Evolutionary conservation across 2,113 vertebrate genomes (phyloP).

Genomic region (Thunnus thynnus): DNA sequence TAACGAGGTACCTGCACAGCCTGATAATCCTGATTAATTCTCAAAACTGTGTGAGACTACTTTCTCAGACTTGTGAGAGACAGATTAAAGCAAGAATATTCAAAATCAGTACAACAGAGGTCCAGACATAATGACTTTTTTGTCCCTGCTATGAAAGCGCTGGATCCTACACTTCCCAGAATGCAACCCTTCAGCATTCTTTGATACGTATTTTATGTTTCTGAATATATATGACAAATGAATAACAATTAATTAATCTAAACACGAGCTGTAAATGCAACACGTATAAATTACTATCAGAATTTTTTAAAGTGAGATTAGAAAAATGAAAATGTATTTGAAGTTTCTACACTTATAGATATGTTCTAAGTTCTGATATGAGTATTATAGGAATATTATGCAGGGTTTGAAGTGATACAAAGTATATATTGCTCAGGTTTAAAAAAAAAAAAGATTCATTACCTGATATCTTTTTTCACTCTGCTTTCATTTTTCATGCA

Average conservation of each 20-base stretch:
- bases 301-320: too few species aligned
- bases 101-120: background rate
- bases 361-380: too few species aligned
- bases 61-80: background rate
- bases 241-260: too few species aligned
- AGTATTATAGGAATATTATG: background rate
- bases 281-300: too few species aligned
- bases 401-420: background rate
- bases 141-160: too few species aligned
- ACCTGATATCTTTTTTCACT: background rate
- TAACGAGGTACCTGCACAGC: background rate
- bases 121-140: background rate
- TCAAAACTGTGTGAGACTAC: background rate
- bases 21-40: constrained; percentile 1
- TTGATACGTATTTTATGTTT: too few species aligned
- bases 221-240: too few species aligned
- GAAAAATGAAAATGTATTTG: too few species aligned
- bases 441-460: background rate
- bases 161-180: constrained; percentile 11
- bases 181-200: background rate
- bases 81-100: background rate
- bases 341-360: too few species aligned
- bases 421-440: background rate
- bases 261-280: too few species aligned
- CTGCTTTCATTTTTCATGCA: background rate